Conservation (phyloP, 2,797 vertebrate genomes). For the Rhinichthys osculus region DNA sequence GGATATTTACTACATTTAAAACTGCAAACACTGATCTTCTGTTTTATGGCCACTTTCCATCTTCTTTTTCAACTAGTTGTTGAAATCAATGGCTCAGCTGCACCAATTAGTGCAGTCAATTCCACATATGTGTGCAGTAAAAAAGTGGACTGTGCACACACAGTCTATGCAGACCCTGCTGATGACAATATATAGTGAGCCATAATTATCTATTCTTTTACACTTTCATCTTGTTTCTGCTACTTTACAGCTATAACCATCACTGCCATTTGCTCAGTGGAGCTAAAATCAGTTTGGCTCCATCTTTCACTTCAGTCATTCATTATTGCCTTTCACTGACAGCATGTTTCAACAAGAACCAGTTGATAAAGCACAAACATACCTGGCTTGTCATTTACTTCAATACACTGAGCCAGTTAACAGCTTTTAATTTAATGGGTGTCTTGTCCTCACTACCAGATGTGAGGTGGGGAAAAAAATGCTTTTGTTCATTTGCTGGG, state of each 20-base stretch:
- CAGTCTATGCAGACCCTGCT: neutral
- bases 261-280: conserved; percentile 28
- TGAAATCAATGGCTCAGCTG: neutral
- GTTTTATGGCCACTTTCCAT: neutral
- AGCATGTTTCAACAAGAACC: conserved; percentile 54
- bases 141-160: neutral
- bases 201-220: neutral
- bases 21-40: neutral
- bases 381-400: conserved; percentile 49
- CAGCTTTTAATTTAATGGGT: conserved; percentile 41
- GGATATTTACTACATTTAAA: too few relatives aligned
- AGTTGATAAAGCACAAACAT: conserved; percentile 40
- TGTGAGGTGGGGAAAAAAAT: conserved; percentile 2
- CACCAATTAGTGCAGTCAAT: too few relatives aligned
- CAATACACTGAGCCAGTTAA: conserved; percentile 33
- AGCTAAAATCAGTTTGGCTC: conserved; percentile 48
- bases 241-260: neutral
- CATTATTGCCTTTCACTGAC: conserved; percentile 46
- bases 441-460: conserved; percentile 21
- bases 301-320: conserved; percentile 46
- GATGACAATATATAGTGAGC: neutral
- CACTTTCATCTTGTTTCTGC: neutral
- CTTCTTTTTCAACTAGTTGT: neutral
- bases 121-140: conserved; percentile 6
- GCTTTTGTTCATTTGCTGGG: conserved; percentile 15